Percentiles rank a stretch among this genome's conserved stretches.
Evolutionary conservation across 1,140 invertebrate species (phyloP).

Genomic region (Steinernema khuongi): DNA sequence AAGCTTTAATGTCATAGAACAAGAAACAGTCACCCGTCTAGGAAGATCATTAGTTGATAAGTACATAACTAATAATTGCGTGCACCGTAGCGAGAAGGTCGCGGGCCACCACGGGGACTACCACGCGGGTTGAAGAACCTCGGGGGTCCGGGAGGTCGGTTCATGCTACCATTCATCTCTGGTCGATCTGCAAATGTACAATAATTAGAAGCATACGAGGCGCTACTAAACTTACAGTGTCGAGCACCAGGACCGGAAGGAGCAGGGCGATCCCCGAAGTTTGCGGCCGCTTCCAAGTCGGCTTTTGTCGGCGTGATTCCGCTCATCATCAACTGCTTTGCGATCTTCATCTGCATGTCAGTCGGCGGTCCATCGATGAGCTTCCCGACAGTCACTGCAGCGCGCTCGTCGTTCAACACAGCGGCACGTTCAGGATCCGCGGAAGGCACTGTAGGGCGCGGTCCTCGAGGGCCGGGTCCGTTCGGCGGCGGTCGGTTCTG

Average conservation of each 20-base stretch:
- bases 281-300: neutral
- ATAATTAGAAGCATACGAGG: no score
- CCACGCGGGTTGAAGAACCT: neutral
- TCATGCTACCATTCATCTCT: neutral
- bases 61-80: neutral
- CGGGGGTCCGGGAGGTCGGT: neutral
- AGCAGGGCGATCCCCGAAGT: no score
- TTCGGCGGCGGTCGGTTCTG: neutral
- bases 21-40: no score
- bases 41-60: no score
- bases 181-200: neutral
- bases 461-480: neutral
- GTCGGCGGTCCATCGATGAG: neutral
- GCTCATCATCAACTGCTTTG: conserved; percentile 4
- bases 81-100: neutral
- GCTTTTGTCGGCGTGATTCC: neutral
- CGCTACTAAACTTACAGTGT: no score
- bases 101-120: neutral
- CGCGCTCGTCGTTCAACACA: neutral
- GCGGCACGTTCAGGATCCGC: no score
- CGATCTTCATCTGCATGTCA: neutral
- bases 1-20: no score
- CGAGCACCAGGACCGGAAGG: no score
- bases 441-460: neutral
- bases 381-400: neutral